Percentiles rank a stretch among this genome's conserved stretches.
phyloP scores from a whole-genome alignment of 2,888 invertebrate genomes.

The Drosophila stalkeri region DNA sequence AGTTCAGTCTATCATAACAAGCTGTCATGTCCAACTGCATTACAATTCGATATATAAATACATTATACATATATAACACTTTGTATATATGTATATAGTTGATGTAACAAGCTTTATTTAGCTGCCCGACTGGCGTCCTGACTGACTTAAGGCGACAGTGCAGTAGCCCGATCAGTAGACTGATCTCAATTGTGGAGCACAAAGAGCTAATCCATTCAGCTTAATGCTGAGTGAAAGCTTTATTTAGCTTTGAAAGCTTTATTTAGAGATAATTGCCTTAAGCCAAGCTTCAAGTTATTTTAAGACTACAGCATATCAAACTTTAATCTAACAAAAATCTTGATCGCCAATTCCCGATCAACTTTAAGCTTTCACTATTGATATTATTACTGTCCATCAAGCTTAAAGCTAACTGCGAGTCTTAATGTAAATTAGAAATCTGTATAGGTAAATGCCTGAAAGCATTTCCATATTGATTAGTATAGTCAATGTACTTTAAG shows the following conservation, averaged over 20 bases:
- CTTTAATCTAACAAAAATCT: background rate
- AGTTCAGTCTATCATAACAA: slow-evolving; percentile 24
- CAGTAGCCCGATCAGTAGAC: background rate
- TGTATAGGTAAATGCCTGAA: too few relatives aligned
- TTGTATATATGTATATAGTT: background rate
- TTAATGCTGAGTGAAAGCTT: slow-evolving; percentile 1
- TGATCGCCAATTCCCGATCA: background rate
- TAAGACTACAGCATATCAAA: background rate
- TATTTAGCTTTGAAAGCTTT: too few relatives aligned
- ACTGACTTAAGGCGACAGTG: background rate
- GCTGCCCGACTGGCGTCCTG: background rate
- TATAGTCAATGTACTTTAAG: background rate
- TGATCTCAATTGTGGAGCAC: background rate
- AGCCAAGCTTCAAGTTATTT: background rate
- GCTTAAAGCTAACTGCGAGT: background rate
- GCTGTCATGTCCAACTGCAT: slow-evolving; percentile 41
- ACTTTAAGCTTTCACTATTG: slow-evolving; percentile 7
- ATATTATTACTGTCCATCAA: background rate
- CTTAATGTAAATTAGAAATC: background rate
- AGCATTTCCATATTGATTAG: background rate
- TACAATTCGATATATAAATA: slow-evolving; percentile 4
- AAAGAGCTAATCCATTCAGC: background rate
- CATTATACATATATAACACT: background rate
- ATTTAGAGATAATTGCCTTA: background rate
- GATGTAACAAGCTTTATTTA: background rate